Evolutionary conservation across 2,888 invertebrate genomes (phyloP).

Genomic region (Mesochorus sp.): DNA sequence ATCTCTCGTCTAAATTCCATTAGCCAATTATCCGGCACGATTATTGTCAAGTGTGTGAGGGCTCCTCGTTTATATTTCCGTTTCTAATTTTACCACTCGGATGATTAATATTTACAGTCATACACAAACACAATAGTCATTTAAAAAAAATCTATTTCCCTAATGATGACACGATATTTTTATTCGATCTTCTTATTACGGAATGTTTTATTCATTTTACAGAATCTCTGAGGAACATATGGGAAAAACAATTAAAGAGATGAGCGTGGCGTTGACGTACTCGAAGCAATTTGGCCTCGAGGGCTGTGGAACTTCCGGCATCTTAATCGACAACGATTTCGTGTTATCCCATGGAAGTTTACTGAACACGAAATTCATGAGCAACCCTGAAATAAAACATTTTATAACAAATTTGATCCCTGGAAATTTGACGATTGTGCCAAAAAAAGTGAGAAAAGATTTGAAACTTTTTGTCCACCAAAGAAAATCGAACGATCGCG

Average conservation of each 20-base stretch:
- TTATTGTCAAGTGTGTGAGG: too few species aligned
- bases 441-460: slow-evolving; percentile 33
- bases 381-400: slow-evolving; percentile 45
- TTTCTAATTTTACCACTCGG: neutral
- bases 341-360: slow-evolving; percentile 84
- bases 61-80: neutral
- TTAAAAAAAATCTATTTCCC: too few species aligned
- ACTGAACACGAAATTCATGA: slow-evolving; percentile 81
- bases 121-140: neutral
- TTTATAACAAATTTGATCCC: slow-evolving; percentile 57
- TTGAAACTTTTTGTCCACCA: slow-evolving; percentile 62
- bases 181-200: too few species aligned
- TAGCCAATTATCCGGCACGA: slow-evolving; percentile 8
- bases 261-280: slow-evolving; percentile 58
- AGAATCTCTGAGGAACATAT: neutral
- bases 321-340: slow-evolving; percentile 83
- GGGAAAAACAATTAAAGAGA: slow-evolving; percentile 18
- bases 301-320: slow-evolving; percentile 83
- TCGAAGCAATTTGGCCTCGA: slow-evolving; percentile 35
- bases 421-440: slow-evolving; percentile 63
- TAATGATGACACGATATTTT: neutral
- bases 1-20: slow-evolving; percentile 10
- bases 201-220: neutral
- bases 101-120: neutral
- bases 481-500: slow-evolving; percentile 24